A percentile compares a stretch with the other conserved stretches of the same genome.
These are phyloP conservation scores for Hybognathus amarus DNA, from an alignment of 2,797 vertebrate genomes.

Conservation along the genomic window DNA sequence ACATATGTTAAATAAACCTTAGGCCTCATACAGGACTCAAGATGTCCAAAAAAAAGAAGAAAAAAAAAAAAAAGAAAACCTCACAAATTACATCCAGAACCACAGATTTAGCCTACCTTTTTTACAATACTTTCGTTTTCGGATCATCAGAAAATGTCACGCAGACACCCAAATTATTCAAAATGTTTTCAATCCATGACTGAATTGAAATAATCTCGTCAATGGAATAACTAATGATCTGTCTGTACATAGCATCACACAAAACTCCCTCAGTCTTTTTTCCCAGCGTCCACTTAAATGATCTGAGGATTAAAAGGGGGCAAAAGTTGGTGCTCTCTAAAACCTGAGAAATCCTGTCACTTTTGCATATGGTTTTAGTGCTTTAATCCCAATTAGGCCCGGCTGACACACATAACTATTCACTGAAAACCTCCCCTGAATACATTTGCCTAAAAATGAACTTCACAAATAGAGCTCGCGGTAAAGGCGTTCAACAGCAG, in stretches of 20 bases:
- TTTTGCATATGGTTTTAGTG: conserved; percentile 95
- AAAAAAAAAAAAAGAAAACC: no score
- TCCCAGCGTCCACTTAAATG: conserved; percentile 52
- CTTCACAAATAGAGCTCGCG: conserved; percentile 91
- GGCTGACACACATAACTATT: conserved; percentile 98
- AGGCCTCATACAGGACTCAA: not conserved
- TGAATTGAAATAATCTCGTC: conserved; percentile 42
- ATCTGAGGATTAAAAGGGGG: conserved; percentile 62
- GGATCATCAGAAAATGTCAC: not conserved
- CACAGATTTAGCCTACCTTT: not conserved
- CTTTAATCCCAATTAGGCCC: conserved; percentile 99
- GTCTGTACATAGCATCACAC: conserved; percentile 13
- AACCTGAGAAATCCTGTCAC: conserved; percentile 94
- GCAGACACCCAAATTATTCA: not conserved
- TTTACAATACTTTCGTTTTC: not conserved
- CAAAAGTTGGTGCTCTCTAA: conserved; percentile 86
- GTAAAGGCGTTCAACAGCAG: conserved; percentile 95
- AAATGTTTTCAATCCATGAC: conserved; percentile 14
- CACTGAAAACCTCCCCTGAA: conserved; percentile 88
- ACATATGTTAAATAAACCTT: not conserved
- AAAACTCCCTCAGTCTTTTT: conserved; percentile 30
- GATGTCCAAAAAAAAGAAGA: no score
- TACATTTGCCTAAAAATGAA: conserved; percentile 99
- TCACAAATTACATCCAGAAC: not conserved
- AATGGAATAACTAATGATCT: conserved; percentile 53